Evolutionary conservation across 2,113 vertebrate genomes (phyloP), one percentile per base, ranked within the genome.

Genomic region (Rattus rattus): DNA sequence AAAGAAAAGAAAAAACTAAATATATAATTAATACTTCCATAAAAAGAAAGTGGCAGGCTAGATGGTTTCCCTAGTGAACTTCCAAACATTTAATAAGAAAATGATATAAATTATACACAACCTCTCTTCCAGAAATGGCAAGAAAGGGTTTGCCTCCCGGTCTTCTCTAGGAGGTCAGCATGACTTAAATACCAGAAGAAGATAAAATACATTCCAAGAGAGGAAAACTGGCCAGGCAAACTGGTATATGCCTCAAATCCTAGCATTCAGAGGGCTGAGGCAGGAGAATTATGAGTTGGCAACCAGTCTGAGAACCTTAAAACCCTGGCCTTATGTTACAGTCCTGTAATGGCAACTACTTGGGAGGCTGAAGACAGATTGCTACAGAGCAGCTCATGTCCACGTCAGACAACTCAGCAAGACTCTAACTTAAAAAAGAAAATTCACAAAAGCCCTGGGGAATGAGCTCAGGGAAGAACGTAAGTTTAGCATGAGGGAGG

Each of bases 31-130:
- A 36, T 54, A 80, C 16, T 28, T 92, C 54, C 26, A 54, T 63
- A 76, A 69, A 92, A 75, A 87, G 16, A 76, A 94, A 87, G 52
- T 22, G 65, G 16, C 20, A 69, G 73, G 75, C 16, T 49, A 92
- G 49, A 83, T 52, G 47, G 47, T 77, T 80, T 75, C 77, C 43
- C 54, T 43, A 26, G 36, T 83, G 26, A 92, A 47, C 56, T 76
- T n/a, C 30, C 24, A 94, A 90, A 92, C 30, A 80, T 54, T 75
- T 92, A 75, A 86, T 30, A 49, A 88, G 76, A 22, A 93, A 84
- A 73, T 24, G 1, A 61, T 86, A 88, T 61, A 22, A 20, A 39
- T 76, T 86, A 43, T 73, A 52, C 20, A 85, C 26, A 79, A 54
- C 54, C 26, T 80, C 56, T 75, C 77, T 69, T 94, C 65, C 79